Percentiles rank a stretch among this genome's conserved stretches.
phyloP scores from a whole-genome alignment of 2,888 invertebrate species.

The Steinernema scapterisci region DNA sequence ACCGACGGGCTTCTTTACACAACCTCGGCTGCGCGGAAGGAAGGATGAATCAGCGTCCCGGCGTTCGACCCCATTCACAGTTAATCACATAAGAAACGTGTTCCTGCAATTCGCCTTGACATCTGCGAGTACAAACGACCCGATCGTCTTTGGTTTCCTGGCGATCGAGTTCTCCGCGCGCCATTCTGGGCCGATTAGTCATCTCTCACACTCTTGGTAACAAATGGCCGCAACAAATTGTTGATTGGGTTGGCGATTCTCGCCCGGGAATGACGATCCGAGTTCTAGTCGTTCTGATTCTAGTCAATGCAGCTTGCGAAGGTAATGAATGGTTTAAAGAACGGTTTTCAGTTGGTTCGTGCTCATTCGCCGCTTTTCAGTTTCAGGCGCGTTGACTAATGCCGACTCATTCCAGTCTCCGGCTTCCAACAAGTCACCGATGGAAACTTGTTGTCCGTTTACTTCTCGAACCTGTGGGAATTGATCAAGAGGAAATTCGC shows the following conservation, averaged over 20 bases:
- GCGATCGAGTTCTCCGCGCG: background rate
- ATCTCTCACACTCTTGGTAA: background rate
- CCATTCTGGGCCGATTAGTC: background rate
- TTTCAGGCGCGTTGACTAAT: too few species aligned
- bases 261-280: background rate
- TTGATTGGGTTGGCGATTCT: background rate
- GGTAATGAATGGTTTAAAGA: too few species aligned
- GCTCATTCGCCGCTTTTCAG: too few species aligned
- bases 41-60: background rate
- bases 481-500: background rate
- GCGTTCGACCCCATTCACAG: background rate
- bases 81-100: slow-evolving; percentile 29
- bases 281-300: background rate
- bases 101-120: background rate
- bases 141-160: background rate
- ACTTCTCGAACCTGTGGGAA: slow-evolving; percentile 18
- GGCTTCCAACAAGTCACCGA: background rate
- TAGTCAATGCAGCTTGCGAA: background rate
- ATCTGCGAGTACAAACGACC: background rate
- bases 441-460: slow-evolving; percentile 5
- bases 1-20: background rate
- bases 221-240: background rate
- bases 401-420: background rate
- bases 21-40: background rate
- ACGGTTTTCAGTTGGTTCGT: too few species aligned